Percentiles rank a stretch among this genome's conserved stretches.
These are phyloP conservation scores for Tyrannus savana DNA, from an alignment of 2,113 vertebrate genomes.

Conservation along the genomic window DNA sequence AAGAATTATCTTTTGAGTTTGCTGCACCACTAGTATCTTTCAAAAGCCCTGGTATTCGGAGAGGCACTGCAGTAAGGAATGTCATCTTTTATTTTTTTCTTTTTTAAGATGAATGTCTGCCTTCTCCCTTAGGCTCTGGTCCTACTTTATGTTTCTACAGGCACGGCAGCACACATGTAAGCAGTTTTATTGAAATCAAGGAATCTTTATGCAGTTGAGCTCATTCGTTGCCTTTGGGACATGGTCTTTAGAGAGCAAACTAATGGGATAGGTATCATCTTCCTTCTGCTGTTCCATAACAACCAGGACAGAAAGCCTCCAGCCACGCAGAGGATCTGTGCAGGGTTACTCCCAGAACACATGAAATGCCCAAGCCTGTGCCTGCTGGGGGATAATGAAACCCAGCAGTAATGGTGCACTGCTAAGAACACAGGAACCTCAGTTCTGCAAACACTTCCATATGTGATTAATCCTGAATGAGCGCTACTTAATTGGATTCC, in stretches of 20 bases:
- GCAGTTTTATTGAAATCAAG: slow-evolving; percentile 36
- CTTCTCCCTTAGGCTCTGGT: slow-evolving; percentile 27
- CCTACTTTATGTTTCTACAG: slow-evolving; percentile 1
- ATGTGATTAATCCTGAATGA: slow-evolving; percentile 9
- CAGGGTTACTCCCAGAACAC: neutral
- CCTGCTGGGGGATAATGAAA: neutral
- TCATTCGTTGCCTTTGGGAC: neutral
- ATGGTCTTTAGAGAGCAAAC: neutral
- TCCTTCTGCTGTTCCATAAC: neutral
- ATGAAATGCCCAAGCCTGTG: neutral
- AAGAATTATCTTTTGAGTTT: slow-evolving; percentile 43
- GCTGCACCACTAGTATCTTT: slow-evolving; percentile 10
- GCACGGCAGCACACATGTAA: slow-evolving; percentile 17
- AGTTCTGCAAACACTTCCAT: neutral
- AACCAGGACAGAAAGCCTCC: neutral
- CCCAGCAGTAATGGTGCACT: neutral
- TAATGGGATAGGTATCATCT: neutral
- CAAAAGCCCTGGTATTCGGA: slow-evolving; percentile 34
- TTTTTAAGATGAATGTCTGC: neutral
- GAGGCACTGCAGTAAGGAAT: slow-evolving; percentile 32
- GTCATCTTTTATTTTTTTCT: neutral
- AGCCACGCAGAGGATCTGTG: neutral
- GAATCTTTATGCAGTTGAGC: neutral
- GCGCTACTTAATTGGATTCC: neutral
- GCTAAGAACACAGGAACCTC: neutral